Base-by-base conservation (phyloP, 2,888 invertebrate genomes). In the Thymelicus sylvestris region DNA sequence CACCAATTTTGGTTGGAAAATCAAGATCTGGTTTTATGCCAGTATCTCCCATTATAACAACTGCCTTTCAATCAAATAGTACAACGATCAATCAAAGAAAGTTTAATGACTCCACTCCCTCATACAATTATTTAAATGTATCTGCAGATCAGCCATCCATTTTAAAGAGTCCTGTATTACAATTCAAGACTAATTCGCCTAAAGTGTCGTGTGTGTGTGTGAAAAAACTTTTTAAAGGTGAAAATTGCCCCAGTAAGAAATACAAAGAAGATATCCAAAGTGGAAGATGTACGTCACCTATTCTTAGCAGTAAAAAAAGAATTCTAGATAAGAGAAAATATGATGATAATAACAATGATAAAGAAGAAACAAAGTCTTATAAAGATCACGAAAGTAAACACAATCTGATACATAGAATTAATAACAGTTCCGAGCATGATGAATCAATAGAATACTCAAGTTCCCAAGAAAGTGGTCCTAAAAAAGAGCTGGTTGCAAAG, bases 91-190 rank as follows among this genome's bases (percentile, higher is more conserved):
- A 57, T 12, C n/a, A 52, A 19, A 15, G 7, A 19, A 41, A 10
- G 2, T 60, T 3, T 75, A 64, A n/a, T 87, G 89, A n/a, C 5
- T 44, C 65, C 1, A 86, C 89, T 0, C 80, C 88, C 66, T 66
- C 86, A 55, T 31, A 24, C 60, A 13, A 83, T 71, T 73, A 75
- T 52, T 67, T 2, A 70, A 62, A 65, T 41, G 50, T 50, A 7
- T 31, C 8, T 76, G 75, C 67, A 44, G 19, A 44, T 44, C 12
- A 12, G 39, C 13, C 73, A 67, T 44, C 8, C 15, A 55, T 64
- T 44, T 41, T 15, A 1, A 87, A 78, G 72, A 92, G 92, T 75
- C 92, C 92, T 24, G 83, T 91, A 59, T 76, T 92, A 38, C 24
- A 76, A 10, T 64, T 77, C 0, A 91, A 86, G 74, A 75, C 70